phyloP scores from a whole-genome alignment of 2,888 invertebrate species.

The Alcis repandata region DNA sequence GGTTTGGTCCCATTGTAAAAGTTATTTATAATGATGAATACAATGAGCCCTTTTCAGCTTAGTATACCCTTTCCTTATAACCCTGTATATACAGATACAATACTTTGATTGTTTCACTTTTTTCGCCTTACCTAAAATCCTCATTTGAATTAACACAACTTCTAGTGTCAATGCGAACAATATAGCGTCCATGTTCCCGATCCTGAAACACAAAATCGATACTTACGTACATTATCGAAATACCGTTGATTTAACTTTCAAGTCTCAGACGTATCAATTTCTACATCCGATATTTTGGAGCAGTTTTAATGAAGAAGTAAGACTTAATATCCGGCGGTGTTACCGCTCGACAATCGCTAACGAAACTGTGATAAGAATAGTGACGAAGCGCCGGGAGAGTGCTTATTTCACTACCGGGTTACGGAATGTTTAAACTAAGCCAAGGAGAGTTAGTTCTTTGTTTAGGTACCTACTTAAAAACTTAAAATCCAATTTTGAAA shows the following conservation, averaged over 20 bases:
- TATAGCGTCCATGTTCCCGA: conserved; percentile 70
- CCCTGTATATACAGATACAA: too few species aligned
- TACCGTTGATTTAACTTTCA: not conserved
- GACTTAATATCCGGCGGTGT: conserved; percentile 52
- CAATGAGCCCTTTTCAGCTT: too few species aligned
- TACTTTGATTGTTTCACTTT: not conserved
- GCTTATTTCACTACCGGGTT: not conserved
- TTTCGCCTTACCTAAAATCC: conserved; percentile 69
- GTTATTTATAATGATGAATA: too few species aligned
- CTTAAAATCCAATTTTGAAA: too few species aligned
- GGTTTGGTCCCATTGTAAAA: too few species aligned
- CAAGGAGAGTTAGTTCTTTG: too few species aligned
- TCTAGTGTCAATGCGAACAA: conserved; percentile 74
- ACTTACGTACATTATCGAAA: not conserved
- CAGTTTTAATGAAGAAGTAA: conserved; percentile 52
- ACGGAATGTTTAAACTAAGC: too few species aligned
- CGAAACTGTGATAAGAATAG: conserved; percentile 32
- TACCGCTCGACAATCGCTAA: conserved; percentile 46
- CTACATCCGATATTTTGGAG: conserved; percentile 21
- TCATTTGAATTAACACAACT: conserved; percentile 72
- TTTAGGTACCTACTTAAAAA: too few species aligned
- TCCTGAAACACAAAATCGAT: conserved; percentile 46
- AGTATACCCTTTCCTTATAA: too few species aligned
- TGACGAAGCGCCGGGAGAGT: not conserved
- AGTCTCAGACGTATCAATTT: conserved; percentile 11